These are phyloP conservation scores for Tychaedon coryphoeus DNA, from an alignment of 2,113 vertebrate genomes.

Conservation along the genomic window DNA sequence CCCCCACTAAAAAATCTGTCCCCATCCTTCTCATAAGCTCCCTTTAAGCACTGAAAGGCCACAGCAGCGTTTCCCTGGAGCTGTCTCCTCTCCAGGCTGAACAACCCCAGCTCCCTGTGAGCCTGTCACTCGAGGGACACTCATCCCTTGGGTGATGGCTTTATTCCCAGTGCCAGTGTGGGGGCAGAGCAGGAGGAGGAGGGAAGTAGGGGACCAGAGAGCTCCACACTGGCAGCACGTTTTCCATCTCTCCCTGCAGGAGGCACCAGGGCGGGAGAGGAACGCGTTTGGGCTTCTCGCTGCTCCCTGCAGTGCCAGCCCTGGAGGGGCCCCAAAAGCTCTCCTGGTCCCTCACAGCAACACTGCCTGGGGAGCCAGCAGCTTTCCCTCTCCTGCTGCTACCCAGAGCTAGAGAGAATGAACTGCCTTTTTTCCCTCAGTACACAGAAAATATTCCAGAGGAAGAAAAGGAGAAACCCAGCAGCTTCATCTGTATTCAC, in stretches of 20 bases:
- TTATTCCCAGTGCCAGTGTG: neutral
- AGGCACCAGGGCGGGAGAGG: neutral
- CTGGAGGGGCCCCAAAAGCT: neutral
- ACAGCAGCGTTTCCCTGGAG: neutral
- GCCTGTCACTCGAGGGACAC: neutral
- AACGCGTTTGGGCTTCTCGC: rapidly evolving
- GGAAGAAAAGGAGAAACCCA: neutral
- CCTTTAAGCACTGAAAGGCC: rapidly evolving
- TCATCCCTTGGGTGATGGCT: neutral
- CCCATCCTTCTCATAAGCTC: neutral
- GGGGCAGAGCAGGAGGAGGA: neutral
- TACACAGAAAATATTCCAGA: neutral
- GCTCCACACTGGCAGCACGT: neutral
- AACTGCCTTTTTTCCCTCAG: neutral
- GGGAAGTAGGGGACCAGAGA: neutral
- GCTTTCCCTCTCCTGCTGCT: neutral
- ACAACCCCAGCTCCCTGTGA: neutral
- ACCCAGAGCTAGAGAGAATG: neutral
- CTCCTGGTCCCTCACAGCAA: neutral
- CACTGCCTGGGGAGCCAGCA: neutral
- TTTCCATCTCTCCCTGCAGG: neutral
- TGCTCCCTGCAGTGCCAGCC: neutral
- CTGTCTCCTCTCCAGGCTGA: neutral
- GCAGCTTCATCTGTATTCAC: conserved; percentile 11
- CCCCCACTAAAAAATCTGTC: neutral